A percentile compares a stretch with the other conserved stretches of the same genome.
These are phyloP conservation scores for Antennarius maculatus DNA, from an alignment of 2,797 vertebrate genomes.

Conservation along the genomic window DNA sequence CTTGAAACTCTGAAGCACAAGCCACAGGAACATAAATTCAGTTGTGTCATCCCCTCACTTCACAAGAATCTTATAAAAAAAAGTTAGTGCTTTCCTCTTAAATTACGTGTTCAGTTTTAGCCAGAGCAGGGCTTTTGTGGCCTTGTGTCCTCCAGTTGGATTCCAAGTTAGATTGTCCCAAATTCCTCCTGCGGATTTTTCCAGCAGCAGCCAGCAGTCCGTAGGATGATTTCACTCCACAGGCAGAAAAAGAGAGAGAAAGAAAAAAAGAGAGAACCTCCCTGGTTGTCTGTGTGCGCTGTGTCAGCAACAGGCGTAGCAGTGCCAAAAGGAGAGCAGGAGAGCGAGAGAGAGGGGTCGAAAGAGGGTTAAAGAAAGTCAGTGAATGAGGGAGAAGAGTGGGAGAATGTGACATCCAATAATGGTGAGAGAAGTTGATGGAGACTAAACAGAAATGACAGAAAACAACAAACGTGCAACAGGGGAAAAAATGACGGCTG, in stretches of 20 bases:
- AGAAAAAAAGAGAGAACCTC: slow-evolving; percentile 56
- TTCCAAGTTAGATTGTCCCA: slow-evolving; percentile 62
- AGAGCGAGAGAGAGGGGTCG: slow-evolving; percentile 35
- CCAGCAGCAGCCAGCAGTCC: slow-evolving; percentile 54
- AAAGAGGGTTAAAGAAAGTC: slow-evolving; percentile 35
- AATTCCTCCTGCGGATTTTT: slow-evolving; percentile 74
- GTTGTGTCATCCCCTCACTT: slow-evolving; percentile 43
- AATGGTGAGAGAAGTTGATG: not conserved
- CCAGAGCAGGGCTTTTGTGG: slow-evolving; percentile 56
- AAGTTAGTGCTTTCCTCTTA: slow-evolving; percentile 54
- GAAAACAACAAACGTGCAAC: not conserved
- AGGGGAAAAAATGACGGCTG: too few relatives aligned
- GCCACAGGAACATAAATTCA: not conserved
- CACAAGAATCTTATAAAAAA: slow-evolving; percentile 46
- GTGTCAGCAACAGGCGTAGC: slow-evolving; percentile 80
- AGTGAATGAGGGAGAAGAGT: slow-evolving; percentile 9
- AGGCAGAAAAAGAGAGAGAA: slow-evolving; percentile 24
- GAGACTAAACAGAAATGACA: not conserved
- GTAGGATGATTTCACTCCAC: slow-evolving; percentile 69
- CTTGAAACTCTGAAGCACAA: not conserved
- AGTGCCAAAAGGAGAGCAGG: slow-evolving; percentile 57
- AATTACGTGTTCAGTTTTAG: slow-evolving; percentile 53
- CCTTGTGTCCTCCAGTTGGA: slow-evolving; percentile 26
- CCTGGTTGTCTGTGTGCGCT: slow-evolving; percentile 64
- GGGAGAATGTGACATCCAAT: not conserved